Percentiles rank a stretch among this genome's conserved stretches.
Conservation (phyloP, 2,888 invertebrate genomes). For the Philereme transversata region DNA sequence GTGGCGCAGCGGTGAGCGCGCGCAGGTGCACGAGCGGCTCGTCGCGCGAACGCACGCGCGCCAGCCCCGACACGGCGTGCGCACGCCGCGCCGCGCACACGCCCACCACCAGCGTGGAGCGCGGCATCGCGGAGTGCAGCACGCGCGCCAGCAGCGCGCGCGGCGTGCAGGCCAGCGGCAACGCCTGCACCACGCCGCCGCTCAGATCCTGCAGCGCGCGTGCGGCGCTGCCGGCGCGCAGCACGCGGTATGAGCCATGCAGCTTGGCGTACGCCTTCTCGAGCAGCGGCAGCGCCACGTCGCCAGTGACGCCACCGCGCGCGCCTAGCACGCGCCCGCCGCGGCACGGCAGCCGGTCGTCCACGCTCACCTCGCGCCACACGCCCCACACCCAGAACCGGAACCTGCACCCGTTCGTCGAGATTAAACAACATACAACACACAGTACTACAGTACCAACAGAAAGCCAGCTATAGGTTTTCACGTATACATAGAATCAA, state of each 20-base stretch:
- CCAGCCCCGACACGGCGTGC: conserved; percentile 83
- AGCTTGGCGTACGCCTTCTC: conserved; percentile 93
- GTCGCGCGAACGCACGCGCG: conserved; percentile 24
- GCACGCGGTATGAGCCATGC: conserved; percentile 88
- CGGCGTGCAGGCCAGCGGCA: conserved; percentile 86
- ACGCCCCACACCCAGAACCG: conserved; percentile 92
- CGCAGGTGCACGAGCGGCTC: conserved; percentile 30
- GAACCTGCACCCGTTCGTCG: conserved; percentile 75
- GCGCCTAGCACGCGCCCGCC: conserved; percentile 85
- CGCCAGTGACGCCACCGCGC: conserved; percentile 69
- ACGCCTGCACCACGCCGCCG: conserved; percentile 75
- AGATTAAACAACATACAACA: no score
- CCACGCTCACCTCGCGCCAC: conserved; percentile 90
- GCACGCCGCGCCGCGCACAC: conserved; percentile 86
- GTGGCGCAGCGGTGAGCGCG: conserved; percentile 55
- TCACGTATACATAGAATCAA: no score
- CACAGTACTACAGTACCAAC: no score
- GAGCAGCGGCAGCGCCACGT: conserved; percentile 91
- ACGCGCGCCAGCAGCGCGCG: conserved; percentile 55
- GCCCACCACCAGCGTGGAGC: conserved; percentile 43
- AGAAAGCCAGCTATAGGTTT: no score
- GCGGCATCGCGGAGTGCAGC: conserved; percentile 3
- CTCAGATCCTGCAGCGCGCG: conserved; percentile 89
- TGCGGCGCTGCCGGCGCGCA: conserved; percentile 83
- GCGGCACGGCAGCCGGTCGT: conserved; percentile 89